A percentile compares a stretch with the other conserved stretches of the same genome.
Conservation (phyloP, 2,797 vertebrate species). For the Anas bernieri region DNA sequence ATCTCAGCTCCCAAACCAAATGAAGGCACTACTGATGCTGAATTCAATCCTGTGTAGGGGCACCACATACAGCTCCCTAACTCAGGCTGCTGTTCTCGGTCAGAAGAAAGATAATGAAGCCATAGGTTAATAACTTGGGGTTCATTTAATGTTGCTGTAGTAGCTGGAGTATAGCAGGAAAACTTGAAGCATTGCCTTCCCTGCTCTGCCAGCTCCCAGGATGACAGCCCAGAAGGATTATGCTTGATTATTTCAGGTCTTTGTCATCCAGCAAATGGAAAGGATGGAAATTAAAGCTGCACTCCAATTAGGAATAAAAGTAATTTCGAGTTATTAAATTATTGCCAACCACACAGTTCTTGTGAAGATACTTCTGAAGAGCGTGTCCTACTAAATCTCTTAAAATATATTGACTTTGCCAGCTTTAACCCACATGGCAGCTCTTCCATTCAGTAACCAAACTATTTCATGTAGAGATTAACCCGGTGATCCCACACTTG, state of each 20-base stretch:
- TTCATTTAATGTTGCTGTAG: not conserved
- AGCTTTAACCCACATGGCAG: slow-evolving; percentile 63
- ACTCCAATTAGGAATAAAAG: slow-evolving; percentile 74
- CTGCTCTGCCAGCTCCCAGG: not conserved
- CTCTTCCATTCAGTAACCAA: slow-evolving; percentile 64
- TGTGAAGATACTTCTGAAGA: slow-evolving; percentile 64
- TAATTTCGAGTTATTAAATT: slow-evolving; percentile 69
- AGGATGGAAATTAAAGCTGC: slow-evolving; percentile 53
- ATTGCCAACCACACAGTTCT: slow-evolving; percentile 71
- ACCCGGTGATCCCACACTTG: slow-evolving; percentile 72
- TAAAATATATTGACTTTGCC: slow-evolving; percentile 75
- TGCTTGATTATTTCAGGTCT: slow-evolving; percentile 50
- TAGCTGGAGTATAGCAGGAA: not conserved
- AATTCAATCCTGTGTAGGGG: too few relatives aligned
- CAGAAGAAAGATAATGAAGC: not conserved
- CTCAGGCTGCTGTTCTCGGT: not conserved
- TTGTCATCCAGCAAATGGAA: slow-evolving; percentile 67
- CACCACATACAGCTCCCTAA: fast-evolving
- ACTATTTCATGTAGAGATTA: slow-evolving; percentile 77
- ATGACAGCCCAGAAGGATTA: slow-evolving; percentile 32
- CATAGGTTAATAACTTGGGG: not conserved
- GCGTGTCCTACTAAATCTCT: slow-evolving; percentile 72
- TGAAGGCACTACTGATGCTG: not conserved
- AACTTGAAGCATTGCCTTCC: not conserved
- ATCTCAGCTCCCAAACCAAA: not conserved